Conservation (phyloP, 2,113 vertebrate species). For the Balaeniceps rex region DNA sequence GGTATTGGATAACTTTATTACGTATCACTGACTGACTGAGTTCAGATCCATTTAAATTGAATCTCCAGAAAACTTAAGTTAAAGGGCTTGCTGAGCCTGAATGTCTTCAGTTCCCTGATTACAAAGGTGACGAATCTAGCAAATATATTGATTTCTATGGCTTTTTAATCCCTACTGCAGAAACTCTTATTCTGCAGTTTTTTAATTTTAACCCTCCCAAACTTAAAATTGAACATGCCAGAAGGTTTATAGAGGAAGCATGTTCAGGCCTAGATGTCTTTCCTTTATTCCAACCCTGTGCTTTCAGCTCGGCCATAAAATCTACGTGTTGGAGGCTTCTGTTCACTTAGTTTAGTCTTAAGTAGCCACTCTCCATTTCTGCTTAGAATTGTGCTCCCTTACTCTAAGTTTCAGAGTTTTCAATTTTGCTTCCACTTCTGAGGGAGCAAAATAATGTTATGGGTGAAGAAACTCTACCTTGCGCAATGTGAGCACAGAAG, state of each 20-base stretch:
- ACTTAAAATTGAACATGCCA: background rate
- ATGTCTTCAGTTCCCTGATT: background rate
- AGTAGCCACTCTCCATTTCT: background rate
- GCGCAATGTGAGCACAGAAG: background rate
- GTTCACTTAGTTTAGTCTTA: background rate
- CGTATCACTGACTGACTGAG: background rate
- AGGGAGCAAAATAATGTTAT: background rate
- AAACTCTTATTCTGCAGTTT: background rate
- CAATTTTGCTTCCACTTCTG: background rate
- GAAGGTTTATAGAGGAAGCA: background rate
- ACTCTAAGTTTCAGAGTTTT: background rate
- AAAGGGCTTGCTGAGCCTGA: background rate
- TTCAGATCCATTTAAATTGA: background rate
- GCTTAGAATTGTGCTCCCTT: background rate
- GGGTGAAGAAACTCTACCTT: background rate
- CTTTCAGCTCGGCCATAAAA: background rate
- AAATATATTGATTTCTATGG: background rate
- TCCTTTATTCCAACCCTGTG: background rate
- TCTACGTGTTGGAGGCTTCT: background rate
- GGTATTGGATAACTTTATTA: background rate
- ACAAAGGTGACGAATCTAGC: background rate
- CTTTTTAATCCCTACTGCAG: background rate
- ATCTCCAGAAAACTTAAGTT: background rate
- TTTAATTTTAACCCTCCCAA: background rate
- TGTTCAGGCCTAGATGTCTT: background rate